Percentiles rank a stretch among this genome's conserved stretches.
Evolutionary conservation across 1,140 invertebrate genomes (phyloP).

Genomic region (Thereuonema tuberculata): DNA sequence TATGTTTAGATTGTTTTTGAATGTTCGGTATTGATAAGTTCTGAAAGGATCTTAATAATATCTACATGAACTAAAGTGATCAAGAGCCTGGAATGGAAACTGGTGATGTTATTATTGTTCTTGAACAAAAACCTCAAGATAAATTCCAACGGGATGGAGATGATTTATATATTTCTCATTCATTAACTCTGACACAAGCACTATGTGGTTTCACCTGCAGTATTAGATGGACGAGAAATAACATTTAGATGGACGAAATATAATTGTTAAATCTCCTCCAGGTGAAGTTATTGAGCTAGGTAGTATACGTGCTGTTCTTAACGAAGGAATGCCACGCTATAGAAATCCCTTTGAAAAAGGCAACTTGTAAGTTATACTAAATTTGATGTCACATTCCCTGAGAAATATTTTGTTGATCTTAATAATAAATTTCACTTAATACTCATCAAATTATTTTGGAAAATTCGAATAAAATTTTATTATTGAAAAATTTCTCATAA

Average conservation of each 20-base stretch:
- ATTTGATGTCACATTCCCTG: slow-evolving; percentile 72
- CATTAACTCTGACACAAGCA: slow-evolving; percentile 41
- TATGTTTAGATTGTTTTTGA: too few relatives aligned
- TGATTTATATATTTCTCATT: slow-evolving; percentile 29
- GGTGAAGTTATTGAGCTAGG: slow-evolving; percentile 57
- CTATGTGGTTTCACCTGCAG: slow-evolving; percentile 43
- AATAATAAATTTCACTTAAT: too few relatives aligned
- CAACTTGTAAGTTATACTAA: slow-evolving; percentile 73
- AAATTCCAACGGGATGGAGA: slow-evolving; percentile 34
- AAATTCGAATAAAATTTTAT: too few relatives aligned
- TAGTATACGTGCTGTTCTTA: slow-evolving; percentile 33
- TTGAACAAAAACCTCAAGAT: slow-evolving; percentile 40
- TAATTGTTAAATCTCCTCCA: slow-evolving; percentile 53
- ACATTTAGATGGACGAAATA: slow-evolving; percentile 67
- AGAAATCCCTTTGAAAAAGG: slow-evolving; percentile 71
- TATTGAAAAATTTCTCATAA: too few relatives aligned
- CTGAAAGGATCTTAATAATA: too few relatives aligned
- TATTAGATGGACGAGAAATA: too few relatives aligned
- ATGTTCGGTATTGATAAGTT: too few relatives aligned
- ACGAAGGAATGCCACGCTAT: slow-evolving; percentile 44
- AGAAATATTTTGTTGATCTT: slow-evolving; percentile 58
- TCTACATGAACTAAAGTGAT: too few relatives aligned
- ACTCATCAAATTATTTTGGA: too few relatives aligned
- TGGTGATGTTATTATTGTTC: slow-evolving; percentile 42
- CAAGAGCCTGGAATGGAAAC: slow-evolving; percentile 41